Evolutionary conservation across 1,140 invertebrate genomes (phyloP).

Genomic region (Pissodes strobi): DNA sequence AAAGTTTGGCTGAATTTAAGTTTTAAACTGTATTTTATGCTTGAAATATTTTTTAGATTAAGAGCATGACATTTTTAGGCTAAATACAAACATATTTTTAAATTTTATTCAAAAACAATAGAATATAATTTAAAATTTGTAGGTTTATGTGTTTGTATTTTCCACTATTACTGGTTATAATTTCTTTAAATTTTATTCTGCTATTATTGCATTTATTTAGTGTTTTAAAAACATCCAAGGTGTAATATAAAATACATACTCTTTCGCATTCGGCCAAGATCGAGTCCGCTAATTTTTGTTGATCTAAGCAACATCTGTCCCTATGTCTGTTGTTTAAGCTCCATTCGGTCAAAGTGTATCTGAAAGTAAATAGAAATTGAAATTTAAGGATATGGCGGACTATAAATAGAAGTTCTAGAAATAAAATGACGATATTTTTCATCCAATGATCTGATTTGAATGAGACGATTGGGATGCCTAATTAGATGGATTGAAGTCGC

Average conservation of each 20-base stretch:
- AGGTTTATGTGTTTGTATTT: no score
- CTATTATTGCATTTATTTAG: not conserved
- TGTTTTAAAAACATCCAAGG: not conserved
- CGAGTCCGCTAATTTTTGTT: conserved; percentile 73
- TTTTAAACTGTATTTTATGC: no score
- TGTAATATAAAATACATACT: conserved; percentile 29
- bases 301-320: conserved; percentile 68
- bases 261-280: conserved; percentile 59
- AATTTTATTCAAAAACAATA: no score
- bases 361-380: conserved; percentile 41
- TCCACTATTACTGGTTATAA: no score
- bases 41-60: no score
- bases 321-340: conserved; percentile 67
- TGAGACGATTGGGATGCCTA: no score
- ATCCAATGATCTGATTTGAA: not conserved
- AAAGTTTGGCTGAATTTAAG: no score
- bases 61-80: no score
- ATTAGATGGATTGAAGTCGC: no score
- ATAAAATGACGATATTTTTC: not conserved
- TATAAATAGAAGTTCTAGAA: not conserved
- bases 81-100: no score
- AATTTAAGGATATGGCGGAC: not conserved
- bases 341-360: conserved; percentile 75
- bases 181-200: no score
- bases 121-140: no score